Evolutionary conservation across 2,888 invertebrate genomes (phyloP), one percentile per base, ranked within the genome.

Genomic region (Stenolophus ochropezus): DNA sequence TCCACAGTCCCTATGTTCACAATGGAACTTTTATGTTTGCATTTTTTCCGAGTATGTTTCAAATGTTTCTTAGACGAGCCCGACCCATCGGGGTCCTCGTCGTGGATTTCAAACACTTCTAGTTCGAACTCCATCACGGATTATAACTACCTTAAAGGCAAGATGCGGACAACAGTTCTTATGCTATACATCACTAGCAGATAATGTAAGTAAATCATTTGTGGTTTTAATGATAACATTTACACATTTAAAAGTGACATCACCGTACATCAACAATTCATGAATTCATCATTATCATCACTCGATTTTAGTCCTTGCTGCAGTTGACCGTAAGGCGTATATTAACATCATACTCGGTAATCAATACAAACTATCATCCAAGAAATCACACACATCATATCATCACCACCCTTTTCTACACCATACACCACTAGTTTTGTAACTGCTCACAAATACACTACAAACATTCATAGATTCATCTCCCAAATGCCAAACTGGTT

Each of bases 71-170:
- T 88, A 18, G 85, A 87, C 27, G 87, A 84, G 4, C 65, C 65
- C 21, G 73, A 77, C 25, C 85, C 84, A 75, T 87, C 86, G 75
- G 87, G 86, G 79, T 87, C 87, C 83, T 90, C 89, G 83, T 88
- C 88, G 84, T 89, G 86, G 84, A 89, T 88, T 84, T 90, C 90
- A 83, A 91, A 90, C 85, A 91, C 91, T 86, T 91, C 90, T 87
- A 91, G 86, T 87, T 91, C 91, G 86, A 91, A 89, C 86, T 90
- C 90, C 89, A 89, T 89, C 16, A 23, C 49, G 73, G 33, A 56
- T 33, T 11, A 18, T 27, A 76, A 79, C 79, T 79, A 79, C 79
- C 79, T 79, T 27, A 69, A 21, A 18, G 79, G 79, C 79, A 79
- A 51, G 0, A 79, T 79, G n/a, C 65, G 61, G 42, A 77, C 77